Conservation (phyloP, 1,140 invertebrate genomes). For the Hypothenemus hampei region DNA sequence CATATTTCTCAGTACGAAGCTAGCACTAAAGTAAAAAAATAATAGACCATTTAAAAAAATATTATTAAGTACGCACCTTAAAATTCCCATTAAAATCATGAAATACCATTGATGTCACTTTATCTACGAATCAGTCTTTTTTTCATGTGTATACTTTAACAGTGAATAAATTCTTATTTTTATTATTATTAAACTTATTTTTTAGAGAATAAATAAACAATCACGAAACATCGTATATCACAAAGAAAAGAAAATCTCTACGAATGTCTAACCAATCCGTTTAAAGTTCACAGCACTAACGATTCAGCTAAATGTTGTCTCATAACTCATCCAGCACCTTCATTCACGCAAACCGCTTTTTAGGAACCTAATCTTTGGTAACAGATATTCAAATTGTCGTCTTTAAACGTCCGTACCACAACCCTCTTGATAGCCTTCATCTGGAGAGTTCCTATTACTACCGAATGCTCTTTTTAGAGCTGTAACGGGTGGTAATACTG, state of each 20-base stretch:
- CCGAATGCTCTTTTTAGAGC: conserved; percentile 71
- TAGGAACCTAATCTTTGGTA: conserved; percentile 42
- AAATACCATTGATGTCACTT: not conserved
- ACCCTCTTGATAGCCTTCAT: conserved; percentile 87
- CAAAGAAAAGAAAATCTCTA: conserved; percentile 15
- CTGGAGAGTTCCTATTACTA: conserved; percentile 76
- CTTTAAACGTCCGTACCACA: conserved; percentile 83
- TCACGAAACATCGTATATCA: conserved; percentile 23
- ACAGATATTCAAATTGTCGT: not conserved
- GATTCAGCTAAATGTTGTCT: conserved; percentile 8
- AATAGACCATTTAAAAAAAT: too few relatives aligned
- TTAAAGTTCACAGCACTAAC: conserved; percentile 33
- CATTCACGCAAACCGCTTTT: conserved; percentile 8
- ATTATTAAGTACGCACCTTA: not conserved
- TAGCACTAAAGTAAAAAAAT: too few relatives aligned
- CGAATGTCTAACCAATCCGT: too few relatives aligned
- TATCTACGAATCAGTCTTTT: conserved; percentile 34
- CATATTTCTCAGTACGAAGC: too few relatives aligned
- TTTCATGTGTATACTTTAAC: conserved; percentile 36
- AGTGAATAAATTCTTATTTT: conserved; percentile 10
- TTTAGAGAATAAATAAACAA: too few relatives aligned
- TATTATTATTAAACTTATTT: conserved; percentile 4
- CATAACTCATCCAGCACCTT: conserved; percentile 12
- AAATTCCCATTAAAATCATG: not conserved
- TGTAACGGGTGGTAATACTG: conserved; percentile 75